Base-by-base conservation (phyloP, 2,888 invertebrate species). In the Ornithoptera alexandrae region DNA sequence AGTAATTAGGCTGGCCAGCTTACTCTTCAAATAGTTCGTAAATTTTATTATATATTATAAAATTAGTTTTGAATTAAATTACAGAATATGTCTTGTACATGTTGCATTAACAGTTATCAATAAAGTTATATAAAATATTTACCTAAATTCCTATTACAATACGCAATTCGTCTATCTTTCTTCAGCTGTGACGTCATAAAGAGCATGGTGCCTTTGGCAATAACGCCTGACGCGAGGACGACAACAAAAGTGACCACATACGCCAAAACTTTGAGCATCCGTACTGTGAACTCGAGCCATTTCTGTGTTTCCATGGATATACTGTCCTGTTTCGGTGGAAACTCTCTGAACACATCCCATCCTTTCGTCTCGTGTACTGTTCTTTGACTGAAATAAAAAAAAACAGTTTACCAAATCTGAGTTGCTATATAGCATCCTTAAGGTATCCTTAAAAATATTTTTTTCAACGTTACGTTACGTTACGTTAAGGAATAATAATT, bases 301-400 rank as follows among this genome's bases (percentile, higher is more conserved):
- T 95, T 95, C 89, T 97, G 97, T 84, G 95, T 96, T 78, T 97
- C 97, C 95, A 97, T 97, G 66, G 97, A 97, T 74, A 97, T 97
- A 76, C 96, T 96, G 90, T 97, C 97, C 89, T 95, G 95, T 89
- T 97, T 97, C 78, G 96, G 96, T 15, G 98, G 98, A 77, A 98
- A 96, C 88, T 97, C 96, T 83, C 98, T 94, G 93, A 98, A 98
- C 71, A 98, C 98, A 94, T 98, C 98, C 98, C 98, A 98, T 95
- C 96, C 97, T 95, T 97, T 97, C 78, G 97, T 97, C 22, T 70
- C 70, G 87, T 97, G 95, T 78, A 97, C 95, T 72, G 97, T 97
- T 82, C 97, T 94, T 89, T 96, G 96, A 84, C 97, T 97, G 93
- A 58, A 94, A 93, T 74, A 56, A 18, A 75, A 69, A 74, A 30